Percentiles rank a stretch among this genome's conserved stretches.
Evolutionary conservation across 1,140 invertebrate genomes (phyloP).

Genomic region (Cryptotermes secundus): DNA sequence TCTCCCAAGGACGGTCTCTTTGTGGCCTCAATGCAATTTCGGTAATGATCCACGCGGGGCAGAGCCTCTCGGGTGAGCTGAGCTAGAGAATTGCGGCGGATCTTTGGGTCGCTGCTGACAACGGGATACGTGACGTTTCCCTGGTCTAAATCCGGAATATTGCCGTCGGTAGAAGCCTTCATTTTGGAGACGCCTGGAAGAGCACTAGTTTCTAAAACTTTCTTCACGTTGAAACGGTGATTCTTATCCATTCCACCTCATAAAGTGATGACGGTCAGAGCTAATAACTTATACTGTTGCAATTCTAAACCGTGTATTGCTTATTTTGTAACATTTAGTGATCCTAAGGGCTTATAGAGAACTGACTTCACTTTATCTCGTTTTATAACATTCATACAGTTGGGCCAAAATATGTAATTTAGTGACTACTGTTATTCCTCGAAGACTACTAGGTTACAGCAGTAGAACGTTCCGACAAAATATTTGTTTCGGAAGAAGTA

Average conservation of each 20-base stretch:
- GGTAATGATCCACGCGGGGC: slow-evolving; percentile 89
- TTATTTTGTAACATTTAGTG: neutral
- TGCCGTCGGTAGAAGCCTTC: neutral
- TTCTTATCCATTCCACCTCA: neutral
- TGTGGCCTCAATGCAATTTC: slow-evolving; percentile 87
- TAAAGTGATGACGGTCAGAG: neutral
- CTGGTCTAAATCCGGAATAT: neutral
- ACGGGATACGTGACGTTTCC: neutral
- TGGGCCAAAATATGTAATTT: no score
- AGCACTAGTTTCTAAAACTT: neutral
- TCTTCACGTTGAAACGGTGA: neutral
- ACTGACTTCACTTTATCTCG: no score
- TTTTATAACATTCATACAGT: no score
- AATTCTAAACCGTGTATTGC: neutral
- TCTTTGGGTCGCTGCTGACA: neutral
- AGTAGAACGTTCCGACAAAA: no score
- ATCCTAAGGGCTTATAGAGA: no score
- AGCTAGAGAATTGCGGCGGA: slow-evolving; percentile 59
- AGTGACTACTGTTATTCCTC: no score
- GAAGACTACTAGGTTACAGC: no score
- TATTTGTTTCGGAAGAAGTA: no score
- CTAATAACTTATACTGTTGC: neutral
- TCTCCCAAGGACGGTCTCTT: slow-evolving; percentile 89
- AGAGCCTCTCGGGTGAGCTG: slow-evolving; percentile 89
- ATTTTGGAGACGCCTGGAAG: neutral